These are phyloP conservation scores for Heterodera schachtii DNA, from an alignment of 1,140 invertebrate species.

Conservation along the genomic window DNA sequence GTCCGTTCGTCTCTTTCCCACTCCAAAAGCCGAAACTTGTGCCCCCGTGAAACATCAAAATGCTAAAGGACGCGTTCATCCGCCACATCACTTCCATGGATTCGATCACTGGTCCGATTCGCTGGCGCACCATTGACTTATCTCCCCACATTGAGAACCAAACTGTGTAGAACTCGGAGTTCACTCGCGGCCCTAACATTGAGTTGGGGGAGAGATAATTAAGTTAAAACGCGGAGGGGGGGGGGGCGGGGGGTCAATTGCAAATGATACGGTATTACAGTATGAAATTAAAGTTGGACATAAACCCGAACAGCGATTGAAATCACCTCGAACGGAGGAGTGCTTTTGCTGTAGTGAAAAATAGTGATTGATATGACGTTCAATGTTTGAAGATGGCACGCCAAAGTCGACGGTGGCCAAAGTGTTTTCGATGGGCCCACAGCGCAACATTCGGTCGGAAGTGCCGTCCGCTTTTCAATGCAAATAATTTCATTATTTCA, in stretches of 20 bases:
- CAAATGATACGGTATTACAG: no score
- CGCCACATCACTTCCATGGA: constrained; percentile 71
- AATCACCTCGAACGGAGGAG: constrained; percentile 25
- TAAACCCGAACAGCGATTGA: no score
- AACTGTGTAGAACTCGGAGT: constrained; percentile 80
- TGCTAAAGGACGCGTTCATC: constrained; percentile 69
- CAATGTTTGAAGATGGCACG: not conserved
- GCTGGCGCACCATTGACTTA: constrained; percentile 68
- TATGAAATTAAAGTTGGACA: no score
- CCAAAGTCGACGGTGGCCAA: constrained; percentile 57
- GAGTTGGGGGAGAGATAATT: not conserved
- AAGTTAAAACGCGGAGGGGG: no score
- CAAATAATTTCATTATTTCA: not conserved
- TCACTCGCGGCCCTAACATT: constrained; percentile 31
- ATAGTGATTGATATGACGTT: not conserved
- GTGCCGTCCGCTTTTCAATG: constrained; percentile 51
- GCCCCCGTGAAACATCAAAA: constrained; percentile 72
- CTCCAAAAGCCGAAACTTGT: constrained; percentile 76
- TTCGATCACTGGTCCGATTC: constrained; percentile 66
- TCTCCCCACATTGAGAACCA: constrained; percentile 82
- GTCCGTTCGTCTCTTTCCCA: constrained; percentile 69
- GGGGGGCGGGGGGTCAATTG: no score
- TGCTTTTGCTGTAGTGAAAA: constrained; percentile 37
- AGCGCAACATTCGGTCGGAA: constrained; percentile 29
- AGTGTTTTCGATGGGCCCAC: constrained; percentile 44